phyloP scores from a whole-genome alignment of 2,888 invertebrate genomes.

The Scaptomyza polygonia region DNA sequence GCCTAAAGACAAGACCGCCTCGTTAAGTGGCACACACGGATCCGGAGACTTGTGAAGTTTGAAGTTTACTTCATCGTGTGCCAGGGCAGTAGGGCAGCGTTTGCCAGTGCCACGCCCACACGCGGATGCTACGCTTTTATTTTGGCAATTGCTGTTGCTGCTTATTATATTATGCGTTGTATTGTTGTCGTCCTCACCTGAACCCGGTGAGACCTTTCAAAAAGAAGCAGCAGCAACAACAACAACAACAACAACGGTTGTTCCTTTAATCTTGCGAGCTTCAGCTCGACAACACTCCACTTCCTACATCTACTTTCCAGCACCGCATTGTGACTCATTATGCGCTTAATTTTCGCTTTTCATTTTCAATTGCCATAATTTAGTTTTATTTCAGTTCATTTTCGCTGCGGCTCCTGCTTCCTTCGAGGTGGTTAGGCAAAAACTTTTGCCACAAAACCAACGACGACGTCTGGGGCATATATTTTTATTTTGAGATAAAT shows the following conservation, averaged over 20 bases:
- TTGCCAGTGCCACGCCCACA: constrained; percentile 45
- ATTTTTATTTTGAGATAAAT: constrained; percentile 55
- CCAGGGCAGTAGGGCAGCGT: constrained; percentile 26
- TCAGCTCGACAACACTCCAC: neutral
- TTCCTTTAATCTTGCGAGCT: constrained; percentile 67
- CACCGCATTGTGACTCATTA: constrained; percentile 61
- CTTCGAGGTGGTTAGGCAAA: constrained; percentile 32
- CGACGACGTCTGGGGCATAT: constrained; percentile 50
- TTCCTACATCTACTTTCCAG: neutral
- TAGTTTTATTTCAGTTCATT: constrained; percentile 79
- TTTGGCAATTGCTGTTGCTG: constrained; percentile 20
- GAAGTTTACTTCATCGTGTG: constrained; percentile 34
- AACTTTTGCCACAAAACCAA: constrained; percentile 58
- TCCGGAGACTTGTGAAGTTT: constrained; percentile 8
- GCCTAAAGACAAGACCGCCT: constrained; percentile 41
- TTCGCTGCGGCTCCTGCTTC: constrained; percentile 35
- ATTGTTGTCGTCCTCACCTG: constrained; percentile 48
- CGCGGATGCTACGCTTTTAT: neutral
- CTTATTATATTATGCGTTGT: constrained; percentile 68
- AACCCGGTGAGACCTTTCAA: constrained; percentile 30
- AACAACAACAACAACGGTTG: no score
- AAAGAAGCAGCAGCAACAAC: neutral
- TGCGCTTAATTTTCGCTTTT: constrained; percentile 81
- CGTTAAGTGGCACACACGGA: constrained; percentile 46
- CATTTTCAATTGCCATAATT: constrained; percentile 82